Base-by-base conservation (phyloP, 2,113 vertebrate species). In the Athene cunicularia region DNA sequence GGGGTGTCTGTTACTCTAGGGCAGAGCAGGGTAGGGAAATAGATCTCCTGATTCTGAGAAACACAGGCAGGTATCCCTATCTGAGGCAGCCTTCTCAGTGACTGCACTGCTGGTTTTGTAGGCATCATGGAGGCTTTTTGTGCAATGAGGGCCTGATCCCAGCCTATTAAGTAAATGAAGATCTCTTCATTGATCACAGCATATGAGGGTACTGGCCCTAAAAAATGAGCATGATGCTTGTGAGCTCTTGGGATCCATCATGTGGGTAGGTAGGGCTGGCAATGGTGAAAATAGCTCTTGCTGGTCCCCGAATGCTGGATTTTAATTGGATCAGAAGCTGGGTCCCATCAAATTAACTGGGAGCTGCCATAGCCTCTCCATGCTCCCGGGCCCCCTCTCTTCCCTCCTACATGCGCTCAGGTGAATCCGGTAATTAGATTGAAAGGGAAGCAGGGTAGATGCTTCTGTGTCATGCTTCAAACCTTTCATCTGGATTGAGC, bases 371-470 rank as follows among this genome's bases (percentile, higher is more conserved):
- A 77, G 64, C 37, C 66, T 86, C 11, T 55, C 32, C 22, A 2
- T 0, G 0, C 39, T 81, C 15, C 62, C 0, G 0, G 35, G 41
- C 7, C 60, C 37, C 52, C 28, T 74, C 52, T 71, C 32, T 43
- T 39, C 39, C 39, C 86, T 88, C 66, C 81, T 39, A 7, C 2
- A 0, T 53, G 85, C 2, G 39, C 93, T 73, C 71, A 20, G 88
- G 74, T 93, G 96, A 47, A 45, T 53, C 1, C 1, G 0, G 62
- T 49, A 37, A 55, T 70, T 63, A 73, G 37, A n/a, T 2, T 39
- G 90, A 52, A 22, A 43, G 86, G 87, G 70, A 12, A 60, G 80
- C 7, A 1, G 52, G 59, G 16, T 43, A 24, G 90, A 4, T 94
- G 93, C 71, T 76, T n/a, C 64, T 21, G 56, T 85, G 73, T 58